These are phyloP conservation scores for Helicoverpa assulta DNA, from an alignment of 2,888 invertebrate genomes.

Conservation along the genomic window DNA sequence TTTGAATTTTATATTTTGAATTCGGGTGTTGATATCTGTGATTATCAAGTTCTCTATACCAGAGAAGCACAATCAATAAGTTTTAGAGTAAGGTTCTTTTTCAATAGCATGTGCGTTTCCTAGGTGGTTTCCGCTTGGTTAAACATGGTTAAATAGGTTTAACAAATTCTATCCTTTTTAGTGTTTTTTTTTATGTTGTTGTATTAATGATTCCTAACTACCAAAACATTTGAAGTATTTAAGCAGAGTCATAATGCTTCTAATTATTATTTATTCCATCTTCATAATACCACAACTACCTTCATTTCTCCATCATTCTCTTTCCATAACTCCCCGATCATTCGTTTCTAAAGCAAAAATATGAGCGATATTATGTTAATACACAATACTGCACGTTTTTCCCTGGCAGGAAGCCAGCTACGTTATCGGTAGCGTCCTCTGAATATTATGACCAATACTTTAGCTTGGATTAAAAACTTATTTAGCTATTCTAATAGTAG, in stretches of 20 bases:
- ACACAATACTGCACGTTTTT: constrained; percentile 48
- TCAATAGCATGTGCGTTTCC: too few species aligned
- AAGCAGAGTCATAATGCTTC: too few species aligned
- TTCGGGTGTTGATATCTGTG: constrained; percentile 7
- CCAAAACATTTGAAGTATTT: too few species aligned
- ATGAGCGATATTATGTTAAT: constrained; percentile 54
- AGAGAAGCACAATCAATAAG: neutral
- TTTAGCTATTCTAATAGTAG: constrained; percentile 59
- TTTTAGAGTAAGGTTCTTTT: too few species aligned
- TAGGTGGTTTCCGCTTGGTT: too few species aligned
- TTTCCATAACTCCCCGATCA: constrained; percentile 26
- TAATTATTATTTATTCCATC: neutral
- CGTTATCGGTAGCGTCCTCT: constrained; percentile 61
- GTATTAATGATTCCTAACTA: too few species aligned
- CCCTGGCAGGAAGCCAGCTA: constrained; percentile 59
- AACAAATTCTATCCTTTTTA: too few species aligned
- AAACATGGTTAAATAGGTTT: too few species aligned
- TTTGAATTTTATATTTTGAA: neutral
- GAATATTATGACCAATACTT: constrained; percentile 67
- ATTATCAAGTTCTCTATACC: neutral
- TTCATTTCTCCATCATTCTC: neutral
- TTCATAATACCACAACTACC: neutral
- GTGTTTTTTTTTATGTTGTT: too few species aligned
- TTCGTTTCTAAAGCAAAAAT: constrained; percentile 54
- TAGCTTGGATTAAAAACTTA: constrained; percentile 66